phyloP scores from a whole-genome alignment of 2,113 vertebrate species.

The Pluvialis apricaria region DNA sequence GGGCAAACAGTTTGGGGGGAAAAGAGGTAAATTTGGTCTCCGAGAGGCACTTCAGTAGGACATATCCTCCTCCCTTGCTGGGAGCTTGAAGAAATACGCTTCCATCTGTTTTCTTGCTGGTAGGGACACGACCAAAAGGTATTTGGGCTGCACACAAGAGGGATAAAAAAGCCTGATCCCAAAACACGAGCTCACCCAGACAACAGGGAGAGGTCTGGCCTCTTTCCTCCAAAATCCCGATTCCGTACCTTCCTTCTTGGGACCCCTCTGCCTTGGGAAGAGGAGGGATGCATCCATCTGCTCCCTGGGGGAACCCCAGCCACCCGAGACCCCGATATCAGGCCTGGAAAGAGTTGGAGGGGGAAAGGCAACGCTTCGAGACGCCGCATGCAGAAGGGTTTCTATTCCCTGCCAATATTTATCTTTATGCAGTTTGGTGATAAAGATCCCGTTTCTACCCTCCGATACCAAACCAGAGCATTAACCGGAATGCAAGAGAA shows the following conservation, averaged over 20 bases:
- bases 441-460: not conserved
- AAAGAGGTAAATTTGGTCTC: not conserved
- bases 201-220: not conserved
- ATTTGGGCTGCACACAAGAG: not conserved
- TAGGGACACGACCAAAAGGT: not conserved
- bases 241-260: not conserved
- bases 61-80: not conserved
- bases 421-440: not conserved
- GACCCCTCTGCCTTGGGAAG: not conserved
- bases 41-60: not conserved
- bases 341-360: no score
- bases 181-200: not conserved
- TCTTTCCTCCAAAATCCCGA: no score
- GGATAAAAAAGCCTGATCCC: not conserved
- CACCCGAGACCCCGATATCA: accelerated
- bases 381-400: accelerated
- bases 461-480: accelerated
- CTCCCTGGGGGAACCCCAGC: not conserved
- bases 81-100: not conserved
- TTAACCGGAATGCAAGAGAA: not conserved
- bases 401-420: not conserved
- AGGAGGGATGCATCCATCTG: not conserved
- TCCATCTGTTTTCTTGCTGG: not conserved
- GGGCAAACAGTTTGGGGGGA: accelerated
- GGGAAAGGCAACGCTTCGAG: not conserved